Percentiles rank a stretch among this genome's conserved stretches.
Evolutionary conservation across 2,888 invertebrate genomes (phyloP).

Genomic region (Xylocampa areola): DNA sequence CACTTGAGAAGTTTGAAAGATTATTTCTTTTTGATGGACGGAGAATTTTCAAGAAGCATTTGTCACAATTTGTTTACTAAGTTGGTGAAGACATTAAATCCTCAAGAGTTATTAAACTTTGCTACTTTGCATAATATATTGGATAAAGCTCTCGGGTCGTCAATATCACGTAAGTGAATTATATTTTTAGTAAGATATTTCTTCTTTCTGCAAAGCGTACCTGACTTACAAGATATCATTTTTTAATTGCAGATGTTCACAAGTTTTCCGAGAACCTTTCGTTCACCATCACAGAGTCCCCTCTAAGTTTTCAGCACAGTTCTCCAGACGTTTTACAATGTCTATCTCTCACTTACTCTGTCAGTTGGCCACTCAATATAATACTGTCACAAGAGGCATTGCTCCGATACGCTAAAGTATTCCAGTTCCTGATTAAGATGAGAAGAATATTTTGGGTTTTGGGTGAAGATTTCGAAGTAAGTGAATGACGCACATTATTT

Average conservation of each 20-base stretch:
- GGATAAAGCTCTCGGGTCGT: conserved; percentile 92
- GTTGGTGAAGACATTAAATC: conserved; percentile 91
- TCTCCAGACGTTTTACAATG: conserved; percentile 92
- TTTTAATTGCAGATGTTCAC: conserved; percentile 80
- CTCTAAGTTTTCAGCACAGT: conserved; percentile 90
- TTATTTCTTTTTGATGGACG: conserved; percentile 94
- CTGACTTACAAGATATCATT: background rate
- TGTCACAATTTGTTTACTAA: conserved; percentile 92
- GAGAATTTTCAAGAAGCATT: conserved; percentile 93
- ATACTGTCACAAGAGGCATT: conserved; percentile 93
- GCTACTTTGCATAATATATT: conserved; percentile 92
- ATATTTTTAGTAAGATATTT: background rate
- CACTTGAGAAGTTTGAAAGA: conserved; percentile 93
- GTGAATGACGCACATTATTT: conserved; percentile 7
- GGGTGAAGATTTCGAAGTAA: conserved; percentile 91
- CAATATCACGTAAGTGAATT: conserved; percentile 89
- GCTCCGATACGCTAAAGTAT: conserved; percentile 92
- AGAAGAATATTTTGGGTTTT: conserved; percentile 94
- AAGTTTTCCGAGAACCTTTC: conserved; percentile 91
- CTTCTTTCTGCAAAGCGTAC: background rate
- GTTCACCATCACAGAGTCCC: conserved; percentile 90
- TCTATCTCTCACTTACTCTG: conserved; percentile 92
- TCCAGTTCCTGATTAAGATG: conserved; percentile 93
- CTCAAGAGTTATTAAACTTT: conserved; percentile 92
- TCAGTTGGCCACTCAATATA: conserved; percentile 94